Evolutionary conservation across 1,140 invertebrate genomes (phyloP), one percentile per base, ranked within the genome.

Genomic region (Periplaneta americana): DNA sequence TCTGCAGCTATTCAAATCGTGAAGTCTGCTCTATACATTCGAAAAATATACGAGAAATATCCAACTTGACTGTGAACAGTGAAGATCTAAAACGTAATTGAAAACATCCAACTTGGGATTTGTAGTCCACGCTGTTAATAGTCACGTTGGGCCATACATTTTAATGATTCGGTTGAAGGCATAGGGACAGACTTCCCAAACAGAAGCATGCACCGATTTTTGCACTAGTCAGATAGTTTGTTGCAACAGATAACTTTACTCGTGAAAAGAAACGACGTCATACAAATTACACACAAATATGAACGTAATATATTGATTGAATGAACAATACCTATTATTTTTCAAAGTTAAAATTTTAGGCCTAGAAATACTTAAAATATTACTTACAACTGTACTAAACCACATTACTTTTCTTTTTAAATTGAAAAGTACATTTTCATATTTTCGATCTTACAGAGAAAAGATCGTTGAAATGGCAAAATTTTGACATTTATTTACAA

Each of bases 401-500:
- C 48, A 66, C 48, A 66, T 28, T 22, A 66, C 48, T 66, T 66
- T 28, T 66, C 0, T 8, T 4, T 28, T 66, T 28, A n/a, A 66
- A 5, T 11, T 66, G 6, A 28, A 66, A 66, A 66, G n/a, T 66
- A 66, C 22, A 66, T 5, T 28, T 28, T 66, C 15, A 6, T 77
- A 77, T 77, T 31, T 9, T 34, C 15, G n/a, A 77, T 10, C 75
- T 34, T 34, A 10, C 33, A 77, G 75, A 10, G 33, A 34, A 33
- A 9, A 34, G 33, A 77, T 34, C 33, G 31, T 31, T 28, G 75
- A 10, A 34, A 77, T 77, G 33, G 35, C 33, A n/a, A 77, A 34
- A 77, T 34, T 77, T 6, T 34, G 35, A 34, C 75, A 77, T 18
- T 77, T 77, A 36, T 34, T 77, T 77, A 77, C 75, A 77, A 77